phyloP scores from a whole-genome alignment of 2,797 vertebrate species.

The Meriones psammophilus region DNA sequence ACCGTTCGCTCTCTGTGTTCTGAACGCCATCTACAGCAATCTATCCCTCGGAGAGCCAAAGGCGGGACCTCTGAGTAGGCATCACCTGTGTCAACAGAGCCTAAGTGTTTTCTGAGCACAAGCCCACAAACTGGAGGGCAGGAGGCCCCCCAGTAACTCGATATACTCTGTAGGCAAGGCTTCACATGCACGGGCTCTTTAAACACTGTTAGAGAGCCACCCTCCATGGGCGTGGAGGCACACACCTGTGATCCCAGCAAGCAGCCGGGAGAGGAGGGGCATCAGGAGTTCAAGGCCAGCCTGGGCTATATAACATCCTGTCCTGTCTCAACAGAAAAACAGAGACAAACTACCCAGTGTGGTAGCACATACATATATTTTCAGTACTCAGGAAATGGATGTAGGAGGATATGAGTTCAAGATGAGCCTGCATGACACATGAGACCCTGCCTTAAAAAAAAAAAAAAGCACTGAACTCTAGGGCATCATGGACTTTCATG shows the following conservation, averaged over 20 bases:
- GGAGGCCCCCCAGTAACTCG: neutral
- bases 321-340: neutral
- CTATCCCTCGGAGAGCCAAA: fast-evolving
- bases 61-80: neutral
- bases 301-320: neutral
- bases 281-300: neutral
- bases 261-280: too few species aligned
- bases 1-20: fast-evolving
- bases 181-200: neutral
- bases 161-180: neutral
- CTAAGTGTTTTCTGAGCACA: neutral
- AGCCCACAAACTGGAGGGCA: neutral
- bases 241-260: neutral
- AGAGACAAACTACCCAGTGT: neutral
- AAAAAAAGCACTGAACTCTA: neutral
- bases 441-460: neutral
- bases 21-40: fast-evolving
- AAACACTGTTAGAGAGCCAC: too few species aligned
- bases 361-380: neutral
- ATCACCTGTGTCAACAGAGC: too few species aligned
- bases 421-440: neutral
- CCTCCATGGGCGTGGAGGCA: neutral
- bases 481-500: neutral
- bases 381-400: neutral
- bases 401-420: neutral